Evolutionary conservation across 2,113 vertebrate genomes (phyloP).

Genomic region (Sapajus apella): DNA sequence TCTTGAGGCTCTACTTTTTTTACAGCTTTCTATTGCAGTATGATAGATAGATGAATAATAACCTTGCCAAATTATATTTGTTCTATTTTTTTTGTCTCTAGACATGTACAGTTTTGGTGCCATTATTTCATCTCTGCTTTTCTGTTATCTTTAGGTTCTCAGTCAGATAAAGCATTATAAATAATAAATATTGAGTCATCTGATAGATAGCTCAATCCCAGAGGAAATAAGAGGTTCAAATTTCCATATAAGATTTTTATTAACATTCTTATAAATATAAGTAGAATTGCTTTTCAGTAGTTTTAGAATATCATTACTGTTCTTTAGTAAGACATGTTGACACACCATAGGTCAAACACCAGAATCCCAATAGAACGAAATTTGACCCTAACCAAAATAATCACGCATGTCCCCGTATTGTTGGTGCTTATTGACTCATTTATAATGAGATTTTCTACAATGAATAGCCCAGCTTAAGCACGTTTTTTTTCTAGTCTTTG

Average conservation of each 20-base stretch:
- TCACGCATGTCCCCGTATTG: neutral
- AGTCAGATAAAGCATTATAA: neutral
- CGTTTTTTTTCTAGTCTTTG: constrained; percentile 7
- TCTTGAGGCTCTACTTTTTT: neutral
- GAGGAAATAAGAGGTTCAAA: neutral
- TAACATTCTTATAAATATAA: neutral
- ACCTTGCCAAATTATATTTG: neutral
- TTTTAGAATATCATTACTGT: neutral
- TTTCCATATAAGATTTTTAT: neutral
- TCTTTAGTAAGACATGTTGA: neutral
- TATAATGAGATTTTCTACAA: constrained; percentile 56
- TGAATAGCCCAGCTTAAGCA: neutral
- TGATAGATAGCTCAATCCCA: neutral
- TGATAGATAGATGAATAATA: neutral
- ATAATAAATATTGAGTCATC: constrained; percentile 21
- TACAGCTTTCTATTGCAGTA: neutral
- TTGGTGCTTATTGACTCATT: constrained; percentile 11
- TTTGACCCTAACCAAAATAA: neutral
- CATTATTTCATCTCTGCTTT: neutral
- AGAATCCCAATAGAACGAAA: neutral
- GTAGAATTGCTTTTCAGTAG: neutral
- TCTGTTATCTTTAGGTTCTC: neutral
- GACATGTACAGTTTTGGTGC: neutral
- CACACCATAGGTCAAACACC: neutral
- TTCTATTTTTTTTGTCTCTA: neutral